Conservation (phyloP, 2,888 invertebrate genomes). For the Branchellion lobata region DNA sequence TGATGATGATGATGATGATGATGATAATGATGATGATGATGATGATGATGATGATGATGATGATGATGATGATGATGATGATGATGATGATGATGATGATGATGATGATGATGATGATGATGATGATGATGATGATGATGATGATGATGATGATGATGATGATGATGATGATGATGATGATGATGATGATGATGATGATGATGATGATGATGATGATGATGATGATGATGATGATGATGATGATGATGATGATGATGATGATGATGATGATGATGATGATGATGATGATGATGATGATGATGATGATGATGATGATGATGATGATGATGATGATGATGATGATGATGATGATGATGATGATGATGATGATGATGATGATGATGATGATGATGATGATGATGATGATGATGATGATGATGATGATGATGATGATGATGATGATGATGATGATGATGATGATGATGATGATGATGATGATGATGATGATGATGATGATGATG, state of each 20-base stretch:
- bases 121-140: neutral
- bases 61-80: neutral
- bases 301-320: conserved; percentile 14
- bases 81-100: neutral
- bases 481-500: conserved; percentile 9
- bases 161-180: neutral
- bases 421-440: conserved; percentile 5
- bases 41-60: neutral
- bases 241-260: neutral
- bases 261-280: neutral
- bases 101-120: neutral
- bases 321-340: conserved; percentile 14
- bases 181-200: neutral
- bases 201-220: neutral
- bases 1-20: neutral
- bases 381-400: conserved; percentile 23
- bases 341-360: conserved; percentile 14
- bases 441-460: conserved; percentile 9
- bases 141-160: neutral
- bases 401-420: neutral
- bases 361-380: conserved; percentile 22
- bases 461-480: conserved; percentile 9
- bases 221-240: neutral
- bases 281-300: conserved; percentile 14
- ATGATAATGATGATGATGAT: neutral